Evolutionary conservation across 2,888 invertebrate species (phyloP).

Genomic region (Asteroscopus sphinx): DNA sequence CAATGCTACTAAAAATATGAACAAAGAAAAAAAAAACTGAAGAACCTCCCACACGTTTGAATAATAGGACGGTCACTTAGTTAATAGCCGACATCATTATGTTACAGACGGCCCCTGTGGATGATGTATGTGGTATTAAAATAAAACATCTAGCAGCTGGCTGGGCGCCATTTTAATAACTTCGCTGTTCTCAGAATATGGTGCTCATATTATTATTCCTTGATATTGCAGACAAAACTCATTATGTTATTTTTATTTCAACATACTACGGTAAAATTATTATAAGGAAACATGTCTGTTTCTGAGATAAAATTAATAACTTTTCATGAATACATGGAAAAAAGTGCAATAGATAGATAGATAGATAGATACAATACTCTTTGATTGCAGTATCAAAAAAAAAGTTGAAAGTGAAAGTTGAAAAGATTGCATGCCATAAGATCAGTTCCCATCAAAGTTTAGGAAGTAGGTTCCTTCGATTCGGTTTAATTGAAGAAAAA

Average conservation of each 20-base stretch:
- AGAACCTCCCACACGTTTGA: too few relatives aligned
- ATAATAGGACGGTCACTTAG: not conserved
- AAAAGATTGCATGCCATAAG: too few relatives aligned
- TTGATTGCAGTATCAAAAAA: too few relatives aligned
- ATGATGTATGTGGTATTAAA: slow-evolving; percentile 37
- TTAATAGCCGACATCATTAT: slow-evolving; percentile 6
- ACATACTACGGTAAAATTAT: not conserved
- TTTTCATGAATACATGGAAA: not conserved
- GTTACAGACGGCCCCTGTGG: slow-evolving; percentile 20
- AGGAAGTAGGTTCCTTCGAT: too few relatives aligned
- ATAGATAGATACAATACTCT: too few relatives aligned
- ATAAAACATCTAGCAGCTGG: slow-evolving; percentile 44
- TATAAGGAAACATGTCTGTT: not conserved
- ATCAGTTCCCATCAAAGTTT: too few relatives aligned
- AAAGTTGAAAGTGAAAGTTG: too few relatives aligned
- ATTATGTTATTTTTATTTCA: slow-evolving; percentile 18
- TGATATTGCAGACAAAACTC: slow-evolving; percentile 6
- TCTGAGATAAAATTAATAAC: not conserved
- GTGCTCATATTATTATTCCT: slow-evolving; percentile 11
- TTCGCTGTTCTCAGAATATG: slow-evolving; percentile 4
- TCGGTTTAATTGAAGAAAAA: too few relatives aligned
- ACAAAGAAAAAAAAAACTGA: too few relatives aligned
- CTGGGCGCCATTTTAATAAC: slow-evolving; percentile 45
- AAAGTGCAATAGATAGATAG: too few relatives aligned
- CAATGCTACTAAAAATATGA: too few relatives aligned